Conservation (phyloP, 2,113 vertebrate genomes). For the Perca flavescens region DNA sequence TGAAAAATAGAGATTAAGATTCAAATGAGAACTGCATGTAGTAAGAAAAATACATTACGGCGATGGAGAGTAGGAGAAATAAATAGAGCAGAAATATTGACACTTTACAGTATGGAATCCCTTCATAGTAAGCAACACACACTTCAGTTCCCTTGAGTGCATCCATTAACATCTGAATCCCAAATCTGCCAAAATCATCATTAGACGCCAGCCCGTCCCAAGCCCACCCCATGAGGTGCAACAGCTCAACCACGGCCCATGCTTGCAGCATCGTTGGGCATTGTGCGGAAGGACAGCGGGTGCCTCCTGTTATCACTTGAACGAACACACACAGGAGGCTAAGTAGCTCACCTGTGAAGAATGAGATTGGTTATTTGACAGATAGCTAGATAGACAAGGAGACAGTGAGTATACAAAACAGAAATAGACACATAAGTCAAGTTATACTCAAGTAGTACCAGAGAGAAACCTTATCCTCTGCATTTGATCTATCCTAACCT, state of each 20-base stretch:
- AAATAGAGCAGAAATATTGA: background rate
- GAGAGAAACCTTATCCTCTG: background rate
- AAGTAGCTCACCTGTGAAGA: constrained; percentile 69
- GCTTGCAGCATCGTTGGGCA: constrained; percentile 75
- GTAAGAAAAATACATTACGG: background rate
- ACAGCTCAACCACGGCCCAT: constrained; percentile 61
- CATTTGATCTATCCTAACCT: background rate
- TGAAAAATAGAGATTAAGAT: too few species aligned
- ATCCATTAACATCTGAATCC: constrained; percentile 66
- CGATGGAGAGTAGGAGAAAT: background rate
- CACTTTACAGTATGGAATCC: constrained; percentile 52
- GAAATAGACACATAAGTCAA: background rate
- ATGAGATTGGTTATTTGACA: background rate
- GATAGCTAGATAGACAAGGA: background rate
- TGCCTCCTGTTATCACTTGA: constrained; percentile 61
- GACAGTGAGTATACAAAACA: background rate
- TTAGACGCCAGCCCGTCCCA: constrained; percentile 74
- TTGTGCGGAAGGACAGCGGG: constrained; percentile 66
- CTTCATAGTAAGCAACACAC: constrained; percentile 69
- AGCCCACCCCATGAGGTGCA: constrained; percentile 67
- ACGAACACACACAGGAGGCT: constrained; percentile 68
- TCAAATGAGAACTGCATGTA: too few species aligned
- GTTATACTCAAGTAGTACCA: background rate
- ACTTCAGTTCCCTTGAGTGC: constrained; percentile 60
- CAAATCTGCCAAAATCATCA: constrained; percentile 74